Evolutionary conservation across 2,113 vertebrate species (phyloP), one percentile per base, ranked within the genome.

Genomic region (Heteronetta atricapilla): DNA sequence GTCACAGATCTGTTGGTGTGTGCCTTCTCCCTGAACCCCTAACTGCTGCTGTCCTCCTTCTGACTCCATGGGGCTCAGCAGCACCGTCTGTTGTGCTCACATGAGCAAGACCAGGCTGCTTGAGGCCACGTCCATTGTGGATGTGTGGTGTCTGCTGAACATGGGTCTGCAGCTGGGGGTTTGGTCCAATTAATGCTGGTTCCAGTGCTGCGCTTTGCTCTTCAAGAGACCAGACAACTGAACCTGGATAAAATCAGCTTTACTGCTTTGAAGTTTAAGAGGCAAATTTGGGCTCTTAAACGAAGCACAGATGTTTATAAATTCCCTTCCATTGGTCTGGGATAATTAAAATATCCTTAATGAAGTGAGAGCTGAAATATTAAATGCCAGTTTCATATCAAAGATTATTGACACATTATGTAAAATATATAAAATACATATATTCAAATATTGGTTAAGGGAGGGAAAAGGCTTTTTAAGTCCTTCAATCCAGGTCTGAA

Each of bases 241-340:
- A 96, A 96, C 95, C 96, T 97, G 96, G 96, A 91, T 94, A 96
- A 95, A 95, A 96, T 97, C 96, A 95, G 76, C 86, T 92, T 88
- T 86, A 82, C 64, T 48, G 94, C 94, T 97, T 97, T 97, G 96
- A 97, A 95, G 86, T 97, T 96, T 96, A 91, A 97, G 92, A 93
- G 95, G 95, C 56, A 95, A 96, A 96, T 89, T 88, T 92, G 77
- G 84, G 38, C 88, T 93, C 88, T 94, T 93, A 96, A 97, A 97
- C 5, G 34, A 95, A 97, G 86, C 82, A 96, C 96, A 97, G 97
- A 97, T 97, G 94, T 96, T 95, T 93, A 91, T 97, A 94, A 95
- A 96, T 83, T 89, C 84, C 81, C 91, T 95, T 90, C 82, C 76
- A 89, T 95, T 95, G 88, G 96, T 84, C 79, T 93, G 84, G 66